These are phyloP conservation scores for Orius laevigatus DNA, from an alignment of 1,140 invertebrate species.

Conservation along the genomic window DNA sequence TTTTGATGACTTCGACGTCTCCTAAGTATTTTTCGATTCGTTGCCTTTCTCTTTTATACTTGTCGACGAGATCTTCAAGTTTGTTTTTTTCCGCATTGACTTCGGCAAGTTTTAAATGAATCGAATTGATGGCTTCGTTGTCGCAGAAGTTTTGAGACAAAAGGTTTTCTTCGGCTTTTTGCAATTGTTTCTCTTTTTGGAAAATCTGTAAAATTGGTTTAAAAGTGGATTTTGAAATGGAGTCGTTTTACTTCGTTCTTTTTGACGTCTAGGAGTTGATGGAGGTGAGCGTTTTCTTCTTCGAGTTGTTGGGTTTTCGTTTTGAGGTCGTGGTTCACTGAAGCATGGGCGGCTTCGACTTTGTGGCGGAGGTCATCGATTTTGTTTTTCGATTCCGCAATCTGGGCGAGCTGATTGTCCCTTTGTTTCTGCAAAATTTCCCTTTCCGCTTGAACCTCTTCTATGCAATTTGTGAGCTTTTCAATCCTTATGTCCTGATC, in stretches of 20 bases:
- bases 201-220: constrained; percentile 22
- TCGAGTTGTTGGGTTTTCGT: too few species aligned
- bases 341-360: constrained; percentile 48
- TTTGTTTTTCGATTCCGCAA: constrained; percentile 57
- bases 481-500: constrained; percentile 57
- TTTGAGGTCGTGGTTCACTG: constrained; percentile 30
- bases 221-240: neutral
- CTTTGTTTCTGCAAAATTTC: constrained; percentile 61
- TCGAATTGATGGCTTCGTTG: constrained; percentile 34
- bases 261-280: constrained; percentile 33
- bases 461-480: constrained; percentile 38
- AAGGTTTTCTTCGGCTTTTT: constrained; percentile 25
- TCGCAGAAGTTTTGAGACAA: constrained; percentile 21
- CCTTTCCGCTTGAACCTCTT: constrained; percentile 49
- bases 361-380: constrained; percentile 58
- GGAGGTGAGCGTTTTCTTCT: too few species aligned
- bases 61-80: constrained; percentile 24
- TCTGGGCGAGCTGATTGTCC: constrained; percentile 59
- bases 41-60: constrained; percentile 10
- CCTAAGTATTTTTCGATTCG: constrained; percentile 1
- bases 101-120: constrained; percentile 34
- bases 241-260: constrained; percentile 25
- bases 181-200: constrained; percentile 29
- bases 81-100: constrained; percentile 35
- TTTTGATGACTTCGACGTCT: constrained; percentile 38